Evolutionary conservation across 2,113 vertebrate species (phyloP).

Genomic region (Narcine bancroftii): DNA sequence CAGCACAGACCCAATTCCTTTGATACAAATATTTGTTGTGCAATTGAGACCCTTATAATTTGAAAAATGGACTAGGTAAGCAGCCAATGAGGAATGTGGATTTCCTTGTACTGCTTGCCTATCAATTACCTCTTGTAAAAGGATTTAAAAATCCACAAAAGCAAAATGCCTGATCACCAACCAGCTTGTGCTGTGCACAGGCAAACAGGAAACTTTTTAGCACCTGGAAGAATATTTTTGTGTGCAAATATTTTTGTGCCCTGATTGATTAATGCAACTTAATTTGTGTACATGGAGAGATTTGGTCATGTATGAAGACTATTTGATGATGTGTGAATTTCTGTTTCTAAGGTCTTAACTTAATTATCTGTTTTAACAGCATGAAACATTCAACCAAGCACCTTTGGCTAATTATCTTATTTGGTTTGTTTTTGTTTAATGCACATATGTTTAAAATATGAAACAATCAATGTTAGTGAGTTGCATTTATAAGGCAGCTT

Average conservation of each 20-base stretch:
- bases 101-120: background rate
- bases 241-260: background rate
- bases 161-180: background rate
- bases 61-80: background rate
- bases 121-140: constrained; percentile 10
- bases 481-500: background rate
- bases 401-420: background rate
- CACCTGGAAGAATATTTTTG: background rate
- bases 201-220: background rate
- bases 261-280: background rate
- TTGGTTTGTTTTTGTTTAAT: background rate
- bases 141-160: background rate
- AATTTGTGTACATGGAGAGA: background rate
- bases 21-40: background rate
- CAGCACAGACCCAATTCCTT: background rate
- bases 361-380: background rate
- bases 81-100: background rate
- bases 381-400: background rate
- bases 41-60: background rate
- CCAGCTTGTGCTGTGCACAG: background rate
- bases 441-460: background rate
- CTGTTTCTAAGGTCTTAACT: background rate
- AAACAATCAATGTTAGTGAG: background rate
- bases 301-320: background rate
- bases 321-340: background rate